Evolutionary conservation across 2,888 invertebrate genomes (phyloP).

Genomic region (Boloria selene): DNA sequence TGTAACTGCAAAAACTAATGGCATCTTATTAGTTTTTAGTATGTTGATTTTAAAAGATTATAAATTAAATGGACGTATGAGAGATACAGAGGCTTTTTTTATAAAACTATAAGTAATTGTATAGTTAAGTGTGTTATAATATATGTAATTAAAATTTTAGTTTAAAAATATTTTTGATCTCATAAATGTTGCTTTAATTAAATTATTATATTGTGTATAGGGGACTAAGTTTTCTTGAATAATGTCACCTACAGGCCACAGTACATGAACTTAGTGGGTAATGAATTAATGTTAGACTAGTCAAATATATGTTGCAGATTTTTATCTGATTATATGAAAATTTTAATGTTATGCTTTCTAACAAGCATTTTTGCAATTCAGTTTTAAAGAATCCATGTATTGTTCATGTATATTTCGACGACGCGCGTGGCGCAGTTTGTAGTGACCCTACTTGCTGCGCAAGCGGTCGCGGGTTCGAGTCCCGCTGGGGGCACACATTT

Average conservation of each 20-base stretch:
- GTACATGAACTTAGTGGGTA: slow-evolving; percentile 6
- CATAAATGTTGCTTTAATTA: slow-evolving; percentile 17
- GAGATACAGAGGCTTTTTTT: not conserved
- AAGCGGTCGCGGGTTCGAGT: too few relatives aligned
- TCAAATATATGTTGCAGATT: slow-evolving; percentile 18
- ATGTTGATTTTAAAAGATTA: too few relatives aligned
- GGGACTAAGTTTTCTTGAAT: slow-evolving; percentile 3
- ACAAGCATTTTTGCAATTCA: not conserved
- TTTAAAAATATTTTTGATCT: slow-evolving; percentile 3
- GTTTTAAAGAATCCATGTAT: too few relatives aligned
- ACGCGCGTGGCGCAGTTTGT: too few relatives aligned
- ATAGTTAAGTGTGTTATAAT: not conserved
- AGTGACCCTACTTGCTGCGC: too few relatives aligned
- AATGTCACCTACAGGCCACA: slow-evolving; percentile 7
- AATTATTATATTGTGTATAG: slow-evolving; percentile 1
- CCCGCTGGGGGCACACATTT: too few relatives aligned
- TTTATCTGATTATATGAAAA: slow-evolving; percentile 3
- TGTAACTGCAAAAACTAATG: too few relatives aligned
- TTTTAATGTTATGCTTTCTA: not conserved
- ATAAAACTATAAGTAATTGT: too few relatives aligned
- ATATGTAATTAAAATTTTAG: not conserved
- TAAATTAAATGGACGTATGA: too few relatives aligned
- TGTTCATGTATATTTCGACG: too few relatives aligned
- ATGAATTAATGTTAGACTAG: slow-evolving; percentile 14
- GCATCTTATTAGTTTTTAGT: too few relatives aligned